Evolutionary conservation across 2,113 vertebrate genomes (phyloP).

Genomic region (Platysteira castanea): DNA sequence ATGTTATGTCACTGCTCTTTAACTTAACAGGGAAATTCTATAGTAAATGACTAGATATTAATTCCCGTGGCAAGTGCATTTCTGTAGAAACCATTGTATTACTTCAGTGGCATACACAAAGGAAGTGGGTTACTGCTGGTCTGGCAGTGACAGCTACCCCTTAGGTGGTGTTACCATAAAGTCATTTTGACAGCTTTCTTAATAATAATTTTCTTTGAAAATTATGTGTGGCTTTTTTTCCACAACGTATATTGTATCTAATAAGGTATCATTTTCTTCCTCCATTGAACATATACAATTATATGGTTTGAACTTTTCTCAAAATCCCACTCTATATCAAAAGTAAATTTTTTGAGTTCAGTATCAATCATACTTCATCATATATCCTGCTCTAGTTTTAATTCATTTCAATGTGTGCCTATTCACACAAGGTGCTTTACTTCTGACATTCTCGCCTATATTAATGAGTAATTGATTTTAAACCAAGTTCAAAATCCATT

Average conservation of each 20-base stretch:
- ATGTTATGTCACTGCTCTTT: background rate
- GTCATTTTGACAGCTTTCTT: constrained; percentile 1
- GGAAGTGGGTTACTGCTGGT: background rate
- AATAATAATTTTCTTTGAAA: background rate
- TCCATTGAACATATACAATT: background rate
- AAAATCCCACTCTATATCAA: background rate
- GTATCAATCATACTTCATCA: background rate
- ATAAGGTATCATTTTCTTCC: background rate
- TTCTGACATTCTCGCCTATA: background rate
- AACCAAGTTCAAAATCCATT: background rate
- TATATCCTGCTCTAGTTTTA: background rate
- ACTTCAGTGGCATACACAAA: background rate
- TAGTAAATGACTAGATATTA: background rate
- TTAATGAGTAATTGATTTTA: background rate
- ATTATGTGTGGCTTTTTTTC: background rate
- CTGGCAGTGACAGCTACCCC: background rate
- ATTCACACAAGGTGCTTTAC: background rate
- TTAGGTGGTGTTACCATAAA: background rate
- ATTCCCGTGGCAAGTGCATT: background rate
- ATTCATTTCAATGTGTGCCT: background rate
- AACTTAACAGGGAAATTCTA: background rate
- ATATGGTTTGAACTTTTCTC: background rate
- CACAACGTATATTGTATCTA: background rate
- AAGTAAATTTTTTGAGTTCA: background rate
- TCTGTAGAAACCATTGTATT: constrained; percentile 1